These are phyloP conservation scores for Watsonalla binaria DNA, from an alignment of 2,888 invertebrate genomes.

Conservation along the genomic window DNA sequence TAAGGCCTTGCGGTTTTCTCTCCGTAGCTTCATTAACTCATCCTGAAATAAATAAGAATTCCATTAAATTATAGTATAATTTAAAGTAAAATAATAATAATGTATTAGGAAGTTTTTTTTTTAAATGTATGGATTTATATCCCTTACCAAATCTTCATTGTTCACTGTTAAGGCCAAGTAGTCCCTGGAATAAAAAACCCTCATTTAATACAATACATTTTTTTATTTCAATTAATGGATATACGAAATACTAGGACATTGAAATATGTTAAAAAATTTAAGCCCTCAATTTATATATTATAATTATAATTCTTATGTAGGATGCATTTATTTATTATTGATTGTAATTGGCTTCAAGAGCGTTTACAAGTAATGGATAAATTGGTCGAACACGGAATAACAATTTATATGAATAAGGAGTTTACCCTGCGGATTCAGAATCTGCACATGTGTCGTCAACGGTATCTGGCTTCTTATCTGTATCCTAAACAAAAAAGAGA, in stretches of 20 bases:
- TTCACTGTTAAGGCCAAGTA: constrained; percentile 55
- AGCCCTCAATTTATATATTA: not conserved
- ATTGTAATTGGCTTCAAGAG: too few species aligned
- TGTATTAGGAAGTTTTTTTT: constrained; percentile 1
- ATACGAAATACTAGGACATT: too few species aligned
- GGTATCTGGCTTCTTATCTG: constrained; percentile 32
- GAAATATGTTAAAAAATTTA: constrained; percentile 1
- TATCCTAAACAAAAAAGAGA: constrained; percentile 23
- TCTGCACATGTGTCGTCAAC: constrained; percentile 59
- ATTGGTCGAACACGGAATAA: too few species aligned
- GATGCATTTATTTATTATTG: too few species aligned
- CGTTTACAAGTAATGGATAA: too few species aligned
- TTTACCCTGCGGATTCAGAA: constrained; percentile 64
- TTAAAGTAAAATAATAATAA: not conserved
- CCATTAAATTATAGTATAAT: too few species aligned
- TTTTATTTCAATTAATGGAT: too few species aligned
- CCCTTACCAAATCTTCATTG: constrained; percentile 57
- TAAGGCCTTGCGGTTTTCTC: constrained; percentile 76
- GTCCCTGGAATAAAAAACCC: constrained; percentile 44
- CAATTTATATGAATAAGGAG: not conserved
- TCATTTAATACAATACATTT: not conserved
- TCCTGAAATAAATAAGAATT: constrained; percentile 40
- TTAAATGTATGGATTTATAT: not conserved
- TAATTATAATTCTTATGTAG: not conserved
- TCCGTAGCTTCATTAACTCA: constrained; percentile 67